Evolutionary conservation across 2,113 vertebrate species (phyloP).

Genomic region (Macaca fascicularis): T2T-MFA8v1.1 NC_088389.1:78391501-78392000

Average conservation of each 20-base stretch:
- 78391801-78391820: constrained; percentile 6
- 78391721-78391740: background rate
- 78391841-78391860: background rate
- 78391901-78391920: background rate
- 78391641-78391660: background rate
- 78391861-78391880: background rate
- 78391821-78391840: background rate
- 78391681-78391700: background rate
- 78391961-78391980: background rate
- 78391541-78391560: background rate
- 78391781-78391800: background rate
- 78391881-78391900: background rate
- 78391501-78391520: background rate
- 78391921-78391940: background rate
- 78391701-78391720: background rate
- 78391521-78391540: background rate
- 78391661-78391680: background rate
- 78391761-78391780: background rate
- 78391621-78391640: background rate
- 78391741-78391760: background rate
- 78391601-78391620: background rate
- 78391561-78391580: background rate
- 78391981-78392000: background rate
- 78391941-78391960: background rate
- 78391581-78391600: background rate